These are phyloP conservation scores for Pachyramphus minor DNA, from an alignment of 2,113 vertebrate species.

Conservation along the genomic window DNA sequence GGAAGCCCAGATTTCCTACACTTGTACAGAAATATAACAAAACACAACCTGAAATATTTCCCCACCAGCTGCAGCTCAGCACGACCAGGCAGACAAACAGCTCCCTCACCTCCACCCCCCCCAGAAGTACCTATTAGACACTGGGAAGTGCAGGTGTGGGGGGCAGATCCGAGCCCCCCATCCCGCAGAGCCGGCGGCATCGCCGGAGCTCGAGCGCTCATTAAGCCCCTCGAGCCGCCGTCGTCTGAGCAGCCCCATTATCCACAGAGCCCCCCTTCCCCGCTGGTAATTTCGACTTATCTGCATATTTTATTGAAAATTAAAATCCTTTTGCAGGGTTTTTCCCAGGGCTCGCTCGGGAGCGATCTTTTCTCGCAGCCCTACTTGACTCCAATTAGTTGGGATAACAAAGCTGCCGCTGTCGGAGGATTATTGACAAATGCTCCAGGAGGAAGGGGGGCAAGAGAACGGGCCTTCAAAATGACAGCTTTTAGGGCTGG, in stretches of 20 bases:
- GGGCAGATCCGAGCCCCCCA: neutral
- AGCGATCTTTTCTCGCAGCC: conserved; percentile 4
- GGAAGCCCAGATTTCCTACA: accelerated
- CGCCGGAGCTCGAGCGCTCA: neutral
- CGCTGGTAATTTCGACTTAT: neutral
- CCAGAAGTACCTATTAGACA: accelerated
- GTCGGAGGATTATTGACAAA: conserved; percentile 44
- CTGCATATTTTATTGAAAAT: conserved; percentile 50
- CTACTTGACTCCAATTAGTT: conserved; percentile 58
- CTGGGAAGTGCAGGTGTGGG: neutral
- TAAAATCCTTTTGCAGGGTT: neutral
- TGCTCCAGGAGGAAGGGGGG: neutral
- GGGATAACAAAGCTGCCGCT: conserved; percentile 50
- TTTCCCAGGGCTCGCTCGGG: neutral
- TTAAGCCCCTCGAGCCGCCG: neutral
- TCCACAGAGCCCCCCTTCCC: neutral
- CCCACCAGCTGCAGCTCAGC: neutral
- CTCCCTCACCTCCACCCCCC: neutral
- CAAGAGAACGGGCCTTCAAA: neutral
- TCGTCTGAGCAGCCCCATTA: neutral
- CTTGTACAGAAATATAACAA: accelerated
- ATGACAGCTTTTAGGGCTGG: neutral
- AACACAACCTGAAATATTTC: neutral
- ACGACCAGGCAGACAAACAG: accelerated
- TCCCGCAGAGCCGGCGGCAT: neutral